Evolutionary conservation across 2,888 invertebrate species (phyloP).

Genomic region (Sussaba pulchella): DNA sequence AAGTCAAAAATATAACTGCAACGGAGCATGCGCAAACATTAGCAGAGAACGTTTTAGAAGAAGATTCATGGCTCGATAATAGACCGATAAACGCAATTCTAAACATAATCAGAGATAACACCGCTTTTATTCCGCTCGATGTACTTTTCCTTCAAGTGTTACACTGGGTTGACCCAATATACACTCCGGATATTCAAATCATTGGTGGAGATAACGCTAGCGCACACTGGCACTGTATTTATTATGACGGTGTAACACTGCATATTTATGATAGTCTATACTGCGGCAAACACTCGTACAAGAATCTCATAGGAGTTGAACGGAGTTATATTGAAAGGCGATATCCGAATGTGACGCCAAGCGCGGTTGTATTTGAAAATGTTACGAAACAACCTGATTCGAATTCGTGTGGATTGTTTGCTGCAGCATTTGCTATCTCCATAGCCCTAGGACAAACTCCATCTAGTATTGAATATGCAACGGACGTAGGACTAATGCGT

Average conservation of each 20-base stretch:
- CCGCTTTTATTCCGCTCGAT: not conserved
- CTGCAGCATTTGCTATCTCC: not conserved
- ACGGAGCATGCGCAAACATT: conserved; percentile 5
- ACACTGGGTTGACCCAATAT: not conserved
- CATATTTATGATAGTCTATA: conserved; percentile 11
- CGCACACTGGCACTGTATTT: conserved; percentile 10
- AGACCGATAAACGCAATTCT: conserved; percentile 9
- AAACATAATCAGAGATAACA: not conserved
- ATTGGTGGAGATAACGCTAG: not conserved
- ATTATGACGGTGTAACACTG: conserved; percentile 1
- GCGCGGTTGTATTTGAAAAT: not conserved
- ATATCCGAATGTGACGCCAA: not conserved
- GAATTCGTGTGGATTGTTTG: not conserved
- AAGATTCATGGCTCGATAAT: not conserved
- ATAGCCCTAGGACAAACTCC: not conserved
- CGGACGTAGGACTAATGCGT: not conserved
- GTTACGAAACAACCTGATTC: conserved; percentile 4
- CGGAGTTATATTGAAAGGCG: not conserved
- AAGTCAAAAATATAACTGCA: too few species aligned
- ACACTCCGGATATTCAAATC: conserved; percentile 3
- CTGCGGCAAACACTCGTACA: not conserved
- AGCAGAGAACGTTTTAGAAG: conserved; percentile 6
- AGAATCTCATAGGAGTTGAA: not conserved
- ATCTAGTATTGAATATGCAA: not conserved
- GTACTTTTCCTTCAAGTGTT: conserved; percentile 6